Evolutionary conservation across 1,140 invertebrate species (phyloP).

Genomic region (Vanessa atalanta): DNA sequence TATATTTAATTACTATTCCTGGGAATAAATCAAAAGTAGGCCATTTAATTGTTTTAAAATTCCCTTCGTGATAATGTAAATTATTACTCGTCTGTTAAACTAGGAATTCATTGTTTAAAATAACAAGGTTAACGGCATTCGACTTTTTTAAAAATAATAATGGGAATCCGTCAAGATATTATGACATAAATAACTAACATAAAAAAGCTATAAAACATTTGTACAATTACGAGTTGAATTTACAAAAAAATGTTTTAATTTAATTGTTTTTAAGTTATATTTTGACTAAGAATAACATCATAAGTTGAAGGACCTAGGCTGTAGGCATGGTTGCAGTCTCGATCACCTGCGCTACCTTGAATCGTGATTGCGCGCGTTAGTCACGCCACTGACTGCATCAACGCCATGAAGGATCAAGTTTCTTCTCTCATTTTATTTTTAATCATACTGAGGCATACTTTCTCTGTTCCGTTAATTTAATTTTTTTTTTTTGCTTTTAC

Average conservation of each 20-base stretch:
- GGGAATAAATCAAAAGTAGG: no score
- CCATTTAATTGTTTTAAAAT: no score
- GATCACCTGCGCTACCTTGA: conserved; percentile 50
- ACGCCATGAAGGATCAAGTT: conserved; percentile 30
- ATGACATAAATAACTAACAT: no score
- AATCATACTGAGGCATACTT: conserved; percentile 14
- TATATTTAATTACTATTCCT: neutral
- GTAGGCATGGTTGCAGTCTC: conserved; percentile 32
- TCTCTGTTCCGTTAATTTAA: conserved; percentile 12
- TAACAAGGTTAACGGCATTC: no score
- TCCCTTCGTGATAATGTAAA: no score
- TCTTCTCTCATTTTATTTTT: conserved; percentile 26
- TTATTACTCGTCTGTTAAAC: no score
- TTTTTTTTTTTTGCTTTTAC: conserved; percentile 4
- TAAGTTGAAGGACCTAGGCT: conserved; percentile 41
- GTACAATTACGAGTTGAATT: no score
- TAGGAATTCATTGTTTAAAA: no score
- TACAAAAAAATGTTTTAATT: neutral
- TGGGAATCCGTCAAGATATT: no score
- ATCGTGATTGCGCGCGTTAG: conserved; percentile 61
- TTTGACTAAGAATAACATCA: conserved; percentile 1
- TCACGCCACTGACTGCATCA: conserved; percentile 49
- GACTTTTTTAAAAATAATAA: no score
- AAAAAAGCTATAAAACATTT: no score
- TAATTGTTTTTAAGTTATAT: neutral